Evolutionary conservation across 2,888 invertebrate genomes (phyloP), one percentile per base, ranked within the genome.

Genomic region (Oxystoma pomonae): DNA sequence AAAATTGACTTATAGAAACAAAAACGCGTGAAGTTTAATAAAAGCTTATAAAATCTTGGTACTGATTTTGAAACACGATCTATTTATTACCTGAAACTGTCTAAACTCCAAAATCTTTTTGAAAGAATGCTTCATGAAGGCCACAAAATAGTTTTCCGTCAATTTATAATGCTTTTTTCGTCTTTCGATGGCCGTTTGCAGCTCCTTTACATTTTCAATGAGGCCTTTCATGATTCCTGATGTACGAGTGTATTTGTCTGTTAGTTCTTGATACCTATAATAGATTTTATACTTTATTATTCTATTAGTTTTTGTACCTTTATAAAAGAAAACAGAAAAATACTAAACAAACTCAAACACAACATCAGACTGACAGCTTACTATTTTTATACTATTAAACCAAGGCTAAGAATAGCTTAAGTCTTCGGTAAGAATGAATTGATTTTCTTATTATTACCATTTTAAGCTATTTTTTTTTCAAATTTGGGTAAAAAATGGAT

Each of bases 1-100:
- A 35, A 35, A 35, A 35, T 35, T 12, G 35, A 35, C 5, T 35
- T 3, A 35, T 35, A 7, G 35, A 35, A 35, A 35, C 35, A 35
- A 35, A n/a, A n/a, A 35, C 35, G 35, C 35, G 3, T 35, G 5
- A 12, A 7, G 5, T 7, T 7, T 12, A 35, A 35, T 7, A 3
- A 35, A 12, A 35, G 5, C 35, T 35, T 12, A 35, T 35, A 35
- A 35, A 35, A 35, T 12, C 3, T 12, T 12, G 35, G 12, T 3
- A 35, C 35, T 35, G 5, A 53, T 53, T 57, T 50, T 19, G 55
- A 16, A 17, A 3, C n/a, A 52, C n/a, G n/a, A n/a, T n/a, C n/a
- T n/a, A n/a, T n/a, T n/a, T n/a, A n/a, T 58, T 64, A 87, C 87
- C 72, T 84, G 82, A 74, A 86, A 88, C 1, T 85, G 83, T 65